These are phyloP conservation scores for Gadus macrocephalus DNA, from an alignment of 2,113 vertebrate species.

Conservation along the genomic window DNA sequence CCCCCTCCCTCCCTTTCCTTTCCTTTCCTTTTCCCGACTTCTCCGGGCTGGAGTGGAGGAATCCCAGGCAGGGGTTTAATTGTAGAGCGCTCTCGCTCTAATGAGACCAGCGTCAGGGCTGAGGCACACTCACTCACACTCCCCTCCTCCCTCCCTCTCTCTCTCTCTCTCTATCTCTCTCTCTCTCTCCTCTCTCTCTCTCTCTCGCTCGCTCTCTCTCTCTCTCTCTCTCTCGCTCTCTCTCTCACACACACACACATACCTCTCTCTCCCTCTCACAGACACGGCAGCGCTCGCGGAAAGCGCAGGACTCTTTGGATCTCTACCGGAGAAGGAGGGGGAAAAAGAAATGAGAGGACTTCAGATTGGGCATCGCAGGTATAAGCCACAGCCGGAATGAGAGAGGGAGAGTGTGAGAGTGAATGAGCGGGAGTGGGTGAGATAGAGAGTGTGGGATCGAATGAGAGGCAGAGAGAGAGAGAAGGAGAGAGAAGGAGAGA, in stretches of 20 bases:
- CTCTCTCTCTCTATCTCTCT: neutral
- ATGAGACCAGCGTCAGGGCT: constrained; percentile 51
- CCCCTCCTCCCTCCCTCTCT: neutral
- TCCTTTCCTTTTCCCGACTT: constrained; percentile 40
- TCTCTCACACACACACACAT: constrained; percentile 16
- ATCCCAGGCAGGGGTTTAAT: constrained; percentile 75
- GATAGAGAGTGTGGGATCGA: constrained; percentile 48
- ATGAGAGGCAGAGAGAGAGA: constrained; percentile 57
- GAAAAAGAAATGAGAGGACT: constrained; percentile 36
- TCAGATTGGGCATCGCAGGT: constrained; percentile 59
- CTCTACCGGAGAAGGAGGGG: constrained; percentile 45
- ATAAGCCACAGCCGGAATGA: constrained; percentile 48
- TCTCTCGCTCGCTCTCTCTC: neutral
- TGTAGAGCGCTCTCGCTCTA: constrained; percentile 62
- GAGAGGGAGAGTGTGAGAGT: constrained; percentile 65
- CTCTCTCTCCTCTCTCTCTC: neutral
- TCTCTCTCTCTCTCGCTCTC: neutral
- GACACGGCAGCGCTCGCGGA: constrained; percentile 5
- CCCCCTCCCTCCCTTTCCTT: constrained; percentile 60
- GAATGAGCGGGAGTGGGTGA: constrained; percentile 39
- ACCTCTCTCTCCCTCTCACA: constrained; percentile 6
- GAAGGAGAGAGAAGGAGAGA: constrained; percentile 59
- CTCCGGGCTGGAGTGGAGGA: constrained; percentile 55
- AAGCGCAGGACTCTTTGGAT: constrained; percentile 20
- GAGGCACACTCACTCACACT: constrained; percentile 36